These are phyloP conservation scores for Catharus minimus DNA, from an alignment of 2,113 vertebrate species.

Conservation along the genomic window DNA sequence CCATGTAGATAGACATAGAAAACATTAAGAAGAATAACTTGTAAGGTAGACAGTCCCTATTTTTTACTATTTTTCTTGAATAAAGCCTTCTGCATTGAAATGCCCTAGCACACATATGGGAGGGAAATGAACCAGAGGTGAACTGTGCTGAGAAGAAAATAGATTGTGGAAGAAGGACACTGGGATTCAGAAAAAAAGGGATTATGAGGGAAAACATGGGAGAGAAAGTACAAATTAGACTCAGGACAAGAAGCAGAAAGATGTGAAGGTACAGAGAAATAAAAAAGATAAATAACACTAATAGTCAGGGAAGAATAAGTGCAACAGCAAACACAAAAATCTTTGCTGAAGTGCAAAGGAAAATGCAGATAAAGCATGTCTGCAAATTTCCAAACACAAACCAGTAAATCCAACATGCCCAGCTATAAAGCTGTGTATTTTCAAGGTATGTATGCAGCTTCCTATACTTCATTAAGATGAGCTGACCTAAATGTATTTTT, in stretches of 20 bases:
- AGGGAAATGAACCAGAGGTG: background rate
- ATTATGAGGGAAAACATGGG: background rate
- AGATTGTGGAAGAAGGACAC: background rate
- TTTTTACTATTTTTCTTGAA: background rate
- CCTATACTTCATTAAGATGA: background rate
- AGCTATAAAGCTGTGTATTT: background rate
- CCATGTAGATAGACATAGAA: background rate
- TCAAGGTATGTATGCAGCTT: background rate
- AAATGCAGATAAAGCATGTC: background rate
- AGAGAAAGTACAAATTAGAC: background rate
- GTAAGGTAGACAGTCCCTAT: background rate
- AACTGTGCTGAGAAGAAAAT: background rate
- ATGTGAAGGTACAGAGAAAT: background rate
- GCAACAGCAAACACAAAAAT: background rate
- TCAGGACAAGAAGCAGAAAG: background rate
- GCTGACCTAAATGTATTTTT: background rate
- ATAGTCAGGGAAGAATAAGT: background rate
- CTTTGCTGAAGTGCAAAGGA: background rate
- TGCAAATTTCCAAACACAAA: background rate
- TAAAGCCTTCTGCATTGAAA: background rate
- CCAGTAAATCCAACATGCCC: background rate
- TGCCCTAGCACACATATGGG: background rate
- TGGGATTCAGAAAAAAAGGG: background rate
- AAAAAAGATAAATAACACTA: background rate
- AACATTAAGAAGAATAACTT: background rate